Base-by-base conservation (phyloP, 2,888 invertebrate species). In the Zygogramma bicolorata region DNA sequence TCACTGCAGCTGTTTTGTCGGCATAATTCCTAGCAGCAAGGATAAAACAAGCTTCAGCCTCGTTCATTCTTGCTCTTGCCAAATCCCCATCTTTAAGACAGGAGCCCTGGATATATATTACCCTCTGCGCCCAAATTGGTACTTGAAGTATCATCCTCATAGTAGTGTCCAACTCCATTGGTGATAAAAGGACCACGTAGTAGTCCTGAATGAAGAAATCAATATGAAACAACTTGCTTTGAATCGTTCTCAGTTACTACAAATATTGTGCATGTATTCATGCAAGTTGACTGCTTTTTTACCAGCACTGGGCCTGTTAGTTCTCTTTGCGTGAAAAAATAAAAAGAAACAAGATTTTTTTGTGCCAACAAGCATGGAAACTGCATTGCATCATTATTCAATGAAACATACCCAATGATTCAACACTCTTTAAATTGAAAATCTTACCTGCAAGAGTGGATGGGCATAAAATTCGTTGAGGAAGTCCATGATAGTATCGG, bases 391-490 rank as follows among this genome's bases (percentile, higher is more conserved):
- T n/a, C n/a, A n/a, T n/a, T n/a, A 38, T 38, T 20, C 53, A 27
- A 34, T 29, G 10, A n/a, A 59, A 59, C n/a, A 1, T 8, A 38
- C 38, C n/a, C n/a, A 1, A 38, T 2, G 13, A 38, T 1, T 38
- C n/a, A 38, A 13, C 3, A 38, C 3, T 0, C n/a, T 4, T 1
- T 13, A 38, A 13, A 13, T 46, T n/a, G n/a, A 4, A 22, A 25
- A 27, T 34, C 49, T 73, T 73, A 77, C 77, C 92, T 98, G 92
- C 70, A 98, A 91, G 78, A 97, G 89, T 0, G 97, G 97, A 89
- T 98, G 98, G 38, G 99, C 98, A 87, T 98, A 99, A 89, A 99
- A 99, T 89, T 99, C 99, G 88, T 98, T 98, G 73, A 99, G 92
- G 87, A 99, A 99, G 88, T 99, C 99, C 95, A 98, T 97, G 82